Conservation (phyloP, 2,888 invertebrate genomes). For the Conistra vaccinii region DNA sequence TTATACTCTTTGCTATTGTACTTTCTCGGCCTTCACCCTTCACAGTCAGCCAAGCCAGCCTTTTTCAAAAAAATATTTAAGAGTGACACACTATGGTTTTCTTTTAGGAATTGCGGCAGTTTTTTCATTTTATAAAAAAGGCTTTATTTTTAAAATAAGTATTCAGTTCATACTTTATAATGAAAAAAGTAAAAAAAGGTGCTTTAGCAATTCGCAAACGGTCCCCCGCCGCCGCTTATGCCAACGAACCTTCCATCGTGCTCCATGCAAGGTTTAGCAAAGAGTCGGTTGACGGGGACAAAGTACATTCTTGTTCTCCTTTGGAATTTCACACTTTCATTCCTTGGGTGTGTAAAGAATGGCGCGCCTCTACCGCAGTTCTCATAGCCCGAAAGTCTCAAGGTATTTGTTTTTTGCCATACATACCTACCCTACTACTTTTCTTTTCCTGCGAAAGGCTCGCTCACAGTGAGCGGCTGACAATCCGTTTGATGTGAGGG, state of each 20-base stretch:
- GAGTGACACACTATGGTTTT: not conserved
- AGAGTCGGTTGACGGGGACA: not conserved
- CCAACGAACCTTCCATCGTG: not conserved
- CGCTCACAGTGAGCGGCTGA: not conserved
- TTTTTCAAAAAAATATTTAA: not conserved
- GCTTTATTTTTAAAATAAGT: not conserved
- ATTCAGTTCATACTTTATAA: not conserved
- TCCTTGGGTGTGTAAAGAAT: conserved; percentile 77
- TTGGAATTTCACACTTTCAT: conserved; percentile 75
- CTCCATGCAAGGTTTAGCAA: no score
- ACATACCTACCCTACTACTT: no score
- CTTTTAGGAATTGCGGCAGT: not conserved
- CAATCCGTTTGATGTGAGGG: not conserved
- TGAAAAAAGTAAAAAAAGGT: not conserved
- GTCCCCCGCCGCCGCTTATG: fast-evolving
- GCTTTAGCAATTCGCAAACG: not conserved
- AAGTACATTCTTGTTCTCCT: conserved; percentile 60
- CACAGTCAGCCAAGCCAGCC: no score
- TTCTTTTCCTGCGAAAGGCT: not conserved
- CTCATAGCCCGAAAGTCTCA: conserved; percentile 59
- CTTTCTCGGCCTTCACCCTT: no score
- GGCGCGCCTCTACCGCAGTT: conserved; percentile 65
- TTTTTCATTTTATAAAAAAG: not conserved
- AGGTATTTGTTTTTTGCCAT: conserved; percentile 59
- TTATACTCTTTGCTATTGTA: no score